Base-by-base conservation (phyloP, 2,113 vertebrate species). In the Hippocampus barbouri region DNA sequence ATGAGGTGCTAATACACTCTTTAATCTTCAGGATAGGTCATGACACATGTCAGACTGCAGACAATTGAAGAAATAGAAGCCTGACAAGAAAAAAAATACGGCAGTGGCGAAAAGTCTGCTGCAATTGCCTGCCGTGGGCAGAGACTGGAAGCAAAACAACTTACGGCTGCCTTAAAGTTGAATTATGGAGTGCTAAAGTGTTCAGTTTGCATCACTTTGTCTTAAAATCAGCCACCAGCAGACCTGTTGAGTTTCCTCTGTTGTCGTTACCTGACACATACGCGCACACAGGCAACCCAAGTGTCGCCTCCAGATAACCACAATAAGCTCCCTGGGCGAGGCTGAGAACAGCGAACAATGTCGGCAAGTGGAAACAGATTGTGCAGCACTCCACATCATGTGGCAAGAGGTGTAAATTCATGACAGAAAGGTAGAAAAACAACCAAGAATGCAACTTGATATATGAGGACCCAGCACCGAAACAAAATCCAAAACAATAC, bases 301-400 rank as follows among this genome's bases (percentile, higher is more conserved):
- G 82, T 92, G 93, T 66, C 1, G 3, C 27, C 59, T 73, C 47
- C 88, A 90, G 94, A 95, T 94, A 94, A 94, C 90, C 43, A 51
- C 85, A 91, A 91, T 83, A 89, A 84, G 85, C 0, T 21, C 23
- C 1, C 1, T 1, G 2, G 2, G 16, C 53, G 47, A 23, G 45
- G 72, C 60, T 14, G 15, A 71, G 61, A 71, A n/a, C 61, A 63
- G 25, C 51, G 16, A 84, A 75, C 71, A 78, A 78, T 69, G 79
- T 66, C 3, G n/a, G 34, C 53, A 34, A 72, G 74, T 63, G 53
- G 59, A 64, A 41, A 74, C 23, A 78, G 70, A n/a, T 30, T 72
- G 40, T 56, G 41, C 0, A 4, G 71, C 25, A 0, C 0, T 18
- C 20, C 1, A 51, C 5, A 0, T 2, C 57, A 64, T 3, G 56